Evolutionary conservation across 2,113 vertebrate genomes (phyloP).

Genomic region (Callipepla squamata): DNA sequence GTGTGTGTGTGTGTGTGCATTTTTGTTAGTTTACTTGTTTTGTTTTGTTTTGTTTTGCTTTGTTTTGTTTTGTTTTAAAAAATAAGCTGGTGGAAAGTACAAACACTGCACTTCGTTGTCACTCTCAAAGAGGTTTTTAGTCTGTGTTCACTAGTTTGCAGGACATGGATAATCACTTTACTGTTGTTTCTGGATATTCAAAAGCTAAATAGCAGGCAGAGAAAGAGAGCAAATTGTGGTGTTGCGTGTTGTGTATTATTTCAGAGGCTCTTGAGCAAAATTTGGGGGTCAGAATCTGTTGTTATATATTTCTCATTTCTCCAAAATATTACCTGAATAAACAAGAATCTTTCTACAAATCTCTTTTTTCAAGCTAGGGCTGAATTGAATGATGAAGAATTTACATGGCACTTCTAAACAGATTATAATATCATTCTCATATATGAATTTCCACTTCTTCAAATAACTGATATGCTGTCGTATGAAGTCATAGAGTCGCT

Average conservation of each 20-base stretch:
- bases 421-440: neutral
- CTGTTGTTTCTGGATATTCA: neutral
- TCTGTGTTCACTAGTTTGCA: neutral
- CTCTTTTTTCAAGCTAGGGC: neutral
- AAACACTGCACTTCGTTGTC: neutral
- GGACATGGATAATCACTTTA: neutral
- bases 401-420: neutral
- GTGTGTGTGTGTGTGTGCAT: neutral
- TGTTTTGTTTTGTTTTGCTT: too few species aligned
- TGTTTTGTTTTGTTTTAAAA: too few species aligned
- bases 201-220: neutral
- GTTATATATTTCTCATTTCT: neutral
- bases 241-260: fast-evolving
- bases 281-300: neutral
- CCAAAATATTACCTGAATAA: neutral
- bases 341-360: neutral
- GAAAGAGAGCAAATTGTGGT: neutral
- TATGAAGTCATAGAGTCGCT: neutral
- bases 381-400: neutral
- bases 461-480: neutral
- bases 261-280: neutral
- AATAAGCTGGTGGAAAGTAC: neutral
- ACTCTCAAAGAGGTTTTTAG: neutral
- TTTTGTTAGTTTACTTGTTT: neutral
- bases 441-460: neutral